Percentiles rank a stretch among this genome's conserved stretches.
phyloP scores from a whole-genome alignment of 2,888 invertebrate species.

The Pterostichus madidus region DNA sequence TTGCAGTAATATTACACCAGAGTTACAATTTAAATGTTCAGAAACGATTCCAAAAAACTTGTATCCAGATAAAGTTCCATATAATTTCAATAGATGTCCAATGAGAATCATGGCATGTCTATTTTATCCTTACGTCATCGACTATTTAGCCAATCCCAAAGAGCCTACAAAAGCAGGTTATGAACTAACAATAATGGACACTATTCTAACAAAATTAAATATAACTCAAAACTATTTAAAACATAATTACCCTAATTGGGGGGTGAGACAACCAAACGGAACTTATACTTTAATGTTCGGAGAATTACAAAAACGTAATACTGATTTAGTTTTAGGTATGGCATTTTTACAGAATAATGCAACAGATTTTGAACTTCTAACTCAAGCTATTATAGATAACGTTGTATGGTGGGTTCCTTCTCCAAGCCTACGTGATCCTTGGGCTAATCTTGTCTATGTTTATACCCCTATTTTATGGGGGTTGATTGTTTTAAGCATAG shows the following conservation, averaged over 20 bases:
- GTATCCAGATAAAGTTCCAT: constrained; percentile 56
- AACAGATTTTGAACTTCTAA: background rate
- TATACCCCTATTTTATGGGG: constrained; percentile 21
- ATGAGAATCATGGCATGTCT: constrained; percentile 65
- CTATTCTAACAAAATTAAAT: constrained; percentile 67
- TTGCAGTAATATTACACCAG: background rate
- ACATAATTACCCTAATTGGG: constrained; percentile 73
- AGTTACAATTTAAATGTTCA: constrained; percentile 13
- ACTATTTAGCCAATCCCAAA: constrained; percentile 50
- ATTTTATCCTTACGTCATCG: constrained; percentile 69
- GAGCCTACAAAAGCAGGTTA: constrained; percentile 68
- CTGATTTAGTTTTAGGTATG: constrained; percentile 80
- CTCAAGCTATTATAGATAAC: background rate
- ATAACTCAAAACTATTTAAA: constrained; percentile 68
- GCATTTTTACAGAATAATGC: constrained; percentile 68
- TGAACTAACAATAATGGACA: constrained; percentile 68
- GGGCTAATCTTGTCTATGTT: constrained; percentile 18
- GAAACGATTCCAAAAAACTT: constrained; percentile 14
- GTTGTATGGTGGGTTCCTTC: constrained; percentile 34
- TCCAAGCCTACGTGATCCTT: background rate
- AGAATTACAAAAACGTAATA: constrained; percentile 74
- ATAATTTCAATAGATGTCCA: constrained; percentile 67
- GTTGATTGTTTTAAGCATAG: background rate
- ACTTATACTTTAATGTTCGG: constrained; percentile 79
- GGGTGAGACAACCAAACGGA: constrained; percentile 76